Evolutionary conservation across 2,113 vertebrate genomes (phyloP).

Genomic region (Platycercus adscitus): DNA sequence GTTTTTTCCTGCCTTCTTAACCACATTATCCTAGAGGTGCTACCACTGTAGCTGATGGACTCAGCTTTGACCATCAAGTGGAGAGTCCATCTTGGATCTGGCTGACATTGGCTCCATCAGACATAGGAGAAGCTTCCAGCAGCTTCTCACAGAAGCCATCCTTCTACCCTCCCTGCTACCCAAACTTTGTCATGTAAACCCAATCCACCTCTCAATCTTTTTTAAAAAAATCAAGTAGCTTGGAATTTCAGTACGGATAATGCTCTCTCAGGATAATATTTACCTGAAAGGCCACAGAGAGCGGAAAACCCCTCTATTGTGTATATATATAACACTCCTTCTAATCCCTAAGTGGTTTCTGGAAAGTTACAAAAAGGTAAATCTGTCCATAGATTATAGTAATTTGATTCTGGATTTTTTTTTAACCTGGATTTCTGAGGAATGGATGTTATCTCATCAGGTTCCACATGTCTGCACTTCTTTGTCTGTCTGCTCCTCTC

Average conservation of each 20-base stretch:
- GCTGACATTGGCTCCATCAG: neutral
- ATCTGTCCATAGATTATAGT: constrained; percentile 1
- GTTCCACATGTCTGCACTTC: neutral
- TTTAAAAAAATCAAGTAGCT: neutral
- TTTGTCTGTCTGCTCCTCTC: constrained; percentile 1
- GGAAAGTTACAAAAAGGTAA: neutral
- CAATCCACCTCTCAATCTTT: neutral
- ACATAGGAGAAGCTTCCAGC: neutral
- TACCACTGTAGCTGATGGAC: accelerated
- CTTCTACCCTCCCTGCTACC: accelerated
- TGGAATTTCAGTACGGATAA: neutral
- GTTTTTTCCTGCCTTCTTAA: accelerated
- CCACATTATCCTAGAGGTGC: accelerated
- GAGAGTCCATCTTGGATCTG: accelerated
- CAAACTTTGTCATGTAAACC: neutral
- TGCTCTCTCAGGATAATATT: neutral
- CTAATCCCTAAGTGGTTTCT: neutral
- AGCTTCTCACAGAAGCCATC: neutral
- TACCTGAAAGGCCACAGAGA: neutral
- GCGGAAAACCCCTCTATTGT: neutral
- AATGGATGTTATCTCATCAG: neutral
- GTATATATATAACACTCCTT: neutral
- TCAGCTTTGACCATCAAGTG: neutral
- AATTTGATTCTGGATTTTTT: neutral
- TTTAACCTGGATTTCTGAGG: neutral